Conservation (phyloP, 1,140 invertebrate genomes). For the Magallana ariakensis region DNA sequence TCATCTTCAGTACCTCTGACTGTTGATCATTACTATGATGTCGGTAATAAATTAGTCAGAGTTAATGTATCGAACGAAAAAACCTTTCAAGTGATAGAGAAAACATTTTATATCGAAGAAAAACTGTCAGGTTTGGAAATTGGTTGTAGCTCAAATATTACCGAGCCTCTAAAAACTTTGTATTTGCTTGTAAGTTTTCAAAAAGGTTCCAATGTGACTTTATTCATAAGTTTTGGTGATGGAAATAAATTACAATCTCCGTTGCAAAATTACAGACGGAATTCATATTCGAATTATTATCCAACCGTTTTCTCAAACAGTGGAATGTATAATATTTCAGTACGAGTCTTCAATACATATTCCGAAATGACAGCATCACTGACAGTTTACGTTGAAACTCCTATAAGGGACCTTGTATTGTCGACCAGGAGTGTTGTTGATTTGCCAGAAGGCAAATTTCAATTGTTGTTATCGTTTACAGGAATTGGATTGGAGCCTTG, state of each 20-base stretch:
- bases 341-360: slow-evolving; percentile 57
- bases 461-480: slow-evolving; percentile 40
- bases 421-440: slow-evolving; percentile 44
- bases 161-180: slow-evolving; percentile 30
- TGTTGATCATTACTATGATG: slow-evolving; percentile 50
- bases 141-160: slow-evolving; percentile 17
- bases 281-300: slow-evolving; percentile 36
- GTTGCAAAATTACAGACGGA: slow-evolving; percentile 51
- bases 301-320: slow-evolving; percentile 40
- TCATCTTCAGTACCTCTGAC: neutral
- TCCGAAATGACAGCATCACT: slow-evolving; percentile 11
- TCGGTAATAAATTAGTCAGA: slow-evolving; percentile 50
- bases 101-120: slow-evolving; percentile 55
- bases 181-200: slow-evolving; percentile 39
- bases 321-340: slow-evolving; percentile 54
- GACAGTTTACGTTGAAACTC: slow-evolving; percentile 54
- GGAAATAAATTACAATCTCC: neutral
- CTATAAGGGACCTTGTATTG: slow-evolving; percentile 54
- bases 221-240: slow-evolving; percentile 53
- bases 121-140: slow-evolving; percentile 49
- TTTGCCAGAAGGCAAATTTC: slow-evolving; percentile 55
- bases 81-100: slow-evolving; percentile 45
- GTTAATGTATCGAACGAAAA: slow-evolving; percentile 63
- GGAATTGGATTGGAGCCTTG: slow-evolving; percentile 50
- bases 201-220: slow-evolving; percentile 60